phyloP scores from a whole-genome alignment of 1,140 invertebrate species.

The Cydia amplana region DNA sequence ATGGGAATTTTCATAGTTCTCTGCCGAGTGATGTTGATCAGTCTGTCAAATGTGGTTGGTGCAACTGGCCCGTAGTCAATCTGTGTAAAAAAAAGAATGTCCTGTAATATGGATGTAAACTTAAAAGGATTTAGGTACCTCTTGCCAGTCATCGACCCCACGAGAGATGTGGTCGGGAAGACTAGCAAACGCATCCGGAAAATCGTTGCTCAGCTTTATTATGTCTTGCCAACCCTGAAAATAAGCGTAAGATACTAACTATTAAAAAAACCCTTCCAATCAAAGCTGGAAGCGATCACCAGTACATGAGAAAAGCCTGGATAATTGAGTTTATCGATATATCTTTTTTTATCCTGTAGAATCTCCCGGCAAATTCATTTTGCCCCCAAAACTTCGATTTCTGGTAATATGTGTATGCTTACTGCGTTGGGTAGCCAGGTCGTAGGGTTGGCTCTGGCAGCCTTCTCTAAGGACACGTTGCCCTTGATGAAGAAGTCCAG shows the following conservation, averaged over 20 bases:
- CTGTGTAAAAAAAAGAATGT: no score
- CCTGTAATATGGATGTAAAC: not conserved
- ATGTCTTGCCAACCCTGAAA: slow-evolving; percentile 89
- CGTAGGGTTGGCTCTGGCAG: slow-evolving; percentile 83
- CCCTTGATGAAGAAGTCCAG: slow-evolving; percentile 96
- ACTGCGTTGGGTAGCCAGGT: slow-evolving; percentile 84
- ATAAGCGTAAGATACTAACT: slow-evolving; percentile 38
- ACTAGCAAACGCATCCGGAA: slow-evolving; percentile 83
- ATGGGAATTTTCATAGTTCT: no score
- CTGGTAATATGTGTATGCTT: not conserved
- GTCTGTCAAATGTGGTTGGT: no score
- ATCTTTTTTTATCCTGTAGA: no score
- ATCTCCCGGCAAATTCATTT: no score
- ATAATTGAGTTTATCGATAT: no score
- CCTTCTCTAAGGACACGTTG: slow-evolving; percentile 87
- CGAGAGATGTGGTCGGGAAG: slow-evolving; percentile 84
- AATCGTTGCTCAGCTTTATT: slow-evolving; percentile 85
- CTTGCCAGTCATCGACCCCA: slow-evolving; percentile 84
- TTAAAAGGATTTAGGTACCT: slow-evolving; percentile 68
- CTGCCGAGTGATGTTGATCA: no score
- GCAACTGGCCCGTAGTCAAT: no score
- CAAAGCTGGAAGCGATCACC: no score
- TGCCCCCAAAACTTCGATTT: no score
- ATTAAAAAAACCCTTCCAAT: no score
- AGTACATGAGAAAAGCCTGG: no score